Evolutionary conservation across 1,140 invertebrate species (phyloP).

Genomic region (Platorchestia sp.): DNA sequence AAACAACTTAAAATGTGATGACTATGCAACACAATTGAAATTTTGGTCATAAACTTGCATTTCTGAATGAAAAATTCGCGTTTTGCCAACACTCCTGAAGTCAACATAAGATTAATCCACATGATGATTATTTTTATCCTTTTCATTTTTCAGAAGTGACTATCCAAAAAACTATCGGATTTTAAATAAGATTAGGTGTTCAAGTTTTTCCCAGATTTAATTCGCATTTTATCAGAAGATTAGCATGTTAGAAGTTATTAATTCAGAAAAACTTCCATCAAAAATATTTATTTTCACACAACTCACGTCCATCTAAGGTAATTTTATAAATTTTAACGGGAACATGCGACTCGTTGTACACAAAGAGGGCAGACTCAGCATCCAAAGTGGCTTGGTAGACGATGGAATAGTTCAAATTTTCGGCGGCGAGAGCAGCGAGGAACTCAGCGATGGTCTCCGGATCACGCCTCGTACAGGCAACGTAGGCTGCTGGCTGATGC

Average conservation of each 20-base stretch:
- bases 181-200: too few species aligned
- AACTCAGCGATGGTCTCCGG: slow-evolving; percentile 63
- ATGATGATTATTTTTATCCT: neutral
- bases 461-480: slow-evolving; percentile 61
- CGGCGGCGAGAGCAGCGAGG: slow-evolving; percentile 57
- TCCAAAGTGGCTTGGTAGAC: slow-evolving; percentile 62
- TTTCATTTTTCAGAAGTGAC: neutral
- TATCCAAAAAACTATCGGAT: neutral
- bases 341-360: slow-evolving; percentile 62
- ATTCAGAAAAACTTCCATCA: too few species aligned
- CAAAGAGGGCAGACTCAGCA: slow-evolving; percentile 61
- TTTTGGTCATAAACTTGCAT: neutral
- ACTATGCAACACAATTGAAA: neutral
- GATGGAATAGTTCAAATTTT: slow-evolving; percentile 56
- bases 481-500: slow-evolving; percentile 12
- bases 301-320: neutral
- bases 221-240: neutral
- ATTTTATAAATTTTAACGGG: slow-evolving; percentile 61
- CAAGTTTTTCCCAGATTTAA: neutral
- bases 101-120: neutral
- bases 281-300: neutral
- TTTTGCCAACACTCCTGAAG: neutral
- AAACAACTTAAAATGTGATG: too few species aligned
- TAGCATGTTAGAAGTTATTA: neutral
- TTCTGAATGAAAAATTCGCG: neutral